Conservation (phyloP, 2,113 vertebrate genomes). For the Paratilapia polleni region DNA sequence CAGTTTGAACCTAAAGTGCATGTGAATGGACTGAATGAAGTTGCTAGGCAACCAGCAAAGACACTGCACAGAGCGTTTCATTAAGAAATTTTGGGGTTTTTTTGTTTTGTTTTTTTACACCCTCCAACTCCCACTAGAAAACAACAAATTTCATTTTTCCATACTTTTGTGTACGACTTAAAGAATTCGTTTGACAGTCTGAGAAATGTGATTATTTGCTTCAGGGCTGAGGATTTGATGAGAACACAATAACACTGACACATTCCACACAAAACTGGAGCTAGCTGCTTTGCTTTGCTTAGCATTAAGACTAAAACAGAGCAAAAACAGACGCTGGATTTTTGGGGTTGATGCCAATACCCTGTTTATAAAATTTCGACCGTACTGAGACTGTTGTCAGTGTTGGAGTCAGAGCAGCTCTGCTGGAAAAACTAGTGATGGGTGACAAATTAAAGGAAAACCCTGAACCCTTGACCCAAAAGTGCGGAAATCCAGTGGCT, state of each 20-base stretch:
- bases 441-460: background rate
- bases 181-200: background rate
- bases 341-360: background rate
- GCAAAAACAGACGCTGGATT: background rate
- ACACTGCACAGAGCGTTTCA: background rate
- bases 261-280: rapidly evolving
- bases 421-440: no score
- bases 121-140: background rate
- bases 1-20: background rate
- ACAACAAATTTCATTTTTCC: background rate
- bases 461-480: background rate
- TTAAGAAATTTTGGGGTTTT: no score
- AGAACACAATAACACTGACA: background rate
- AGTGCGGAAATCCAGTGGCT: background rate
- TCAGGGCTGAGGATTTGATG: background rate
- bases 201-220: background rate
- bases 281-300: background rate
- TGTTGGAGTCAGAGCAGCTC: no score
- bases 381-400: background rate
- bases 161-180: background rate
- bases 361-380: background rate
- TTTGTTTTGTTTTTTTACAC: background rate
- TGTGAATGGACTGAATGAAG: background rate
- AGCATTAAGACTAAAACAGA: background rate
- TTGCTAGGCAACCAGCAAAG: conserved; percentile 23